These are phyloP conservation scores for Stenolophus ochropezus DNA, from an alignment of 2,888 invertebrate species.

Conservation along the genomic window DNA sequence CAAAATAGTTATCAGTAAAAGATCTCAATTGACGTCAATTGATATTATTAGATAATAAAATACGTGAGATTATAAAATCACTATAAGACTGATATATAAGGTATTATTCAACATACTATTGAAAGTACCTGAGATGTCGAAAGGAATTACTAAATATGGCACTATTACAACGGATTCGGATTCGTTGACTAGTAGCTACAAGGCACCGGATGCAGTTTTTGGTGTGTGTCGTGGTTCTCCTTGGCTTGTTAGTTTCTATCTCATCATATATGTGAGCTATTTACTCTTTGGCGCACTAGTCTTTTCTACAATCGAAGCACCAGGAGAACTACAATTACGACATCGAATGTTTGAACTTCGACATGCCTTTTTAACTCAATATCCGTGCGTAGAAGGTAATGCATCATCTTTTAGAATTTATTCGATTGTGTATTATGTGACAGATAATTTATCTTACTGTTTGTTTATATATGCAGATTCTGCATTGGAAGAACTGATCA, in stretches of 20 bases:
- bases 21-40: conserved; percentile 52
- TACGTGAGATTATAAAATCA: conserved; percentile 12
- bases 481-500: conserved; percentile 83
- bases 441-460: background rate
- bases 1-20: conserved; percentile 36
- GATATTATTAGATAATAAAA: conserved; percentile 34
- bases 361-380: conserved; percentile 75
- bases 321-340: conserved; percentile 77
- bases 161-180: conserved; percentile 36
- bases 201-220: conserved; percentile 68
- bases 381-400: conserved; percentile 80
- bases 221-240: conserved; percentile 75
- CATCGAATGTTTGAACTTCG: conserved; percentile 75
- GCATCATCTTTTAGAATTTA: conserved; percentile 21
- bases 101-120: conserved; percentile 8
- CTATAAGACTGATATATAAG: background rate
- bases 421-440: background rate
- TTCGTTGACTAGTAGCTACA: background rate
- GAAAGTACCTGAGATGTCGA: conserved; percentile 35
- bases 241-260: conserved; percentile 75
- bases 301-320: conserved; percentile 81
- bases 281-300: conserved; percentile 80
- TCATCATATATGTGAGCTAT: conserved; percentile 78
- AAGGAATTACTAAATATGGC: conserved; percentile 37
- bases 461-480: conserved; percentile 76